phyloP scores from a whole-genome alignment of 2,797 vertebrate species.

The Phrynocephalus forsythii region DNA sequence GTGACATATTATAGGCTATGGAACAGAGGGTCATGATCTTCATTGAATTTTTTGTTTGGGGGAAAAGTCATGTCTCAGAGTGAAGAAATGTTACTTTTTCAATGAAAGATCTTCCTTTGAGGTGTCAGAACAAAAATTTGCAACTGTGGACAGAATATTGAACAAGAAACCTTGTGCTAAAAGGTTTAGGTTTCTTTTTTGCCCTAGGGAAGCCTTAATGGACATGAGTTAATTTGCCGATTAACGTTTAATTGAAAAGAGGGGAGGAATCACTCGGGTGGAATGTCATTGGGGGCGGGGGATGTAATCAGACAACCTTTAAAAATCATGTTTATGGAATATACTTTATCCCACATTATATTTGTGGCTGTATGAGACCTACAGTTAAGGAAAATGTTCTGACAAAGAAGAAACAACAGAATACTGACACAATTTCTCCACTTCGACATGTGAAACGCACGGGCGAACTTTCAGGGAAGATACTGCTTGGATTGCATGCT shows the following conservation, averaged over 20 bases:
- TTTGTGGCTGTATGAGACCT: not conserved
- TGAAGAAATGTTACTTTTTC: not conserved
- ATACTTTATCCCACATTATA: not conserved
- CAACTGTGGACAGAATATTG: not conserved
- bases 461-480: not conserved
- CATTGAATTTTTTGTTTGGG: not conserved
- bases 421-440: not conserved
- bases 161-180: not conserved
- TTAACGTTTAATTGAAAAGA: constrained; percentile 21
- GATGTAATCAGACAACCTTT: not conserved
- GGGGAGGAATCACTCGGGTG: not conserved
- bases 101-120: not conserved
- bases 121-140: not conserved
- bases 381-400: not conserved
- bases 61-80: not conserved
- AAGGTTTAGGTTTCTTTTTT: not conserved
- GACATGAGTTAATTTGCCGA: constrained; percentile 14
- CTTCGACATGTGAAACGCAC: not conserved
- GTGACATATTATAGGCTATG: not conserved
- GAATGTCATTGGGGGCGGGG: not conserved
- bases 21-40: not conserved
- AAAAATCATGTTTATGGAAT: not conserved
- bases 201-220: not conserved
- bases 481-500: not conserved
- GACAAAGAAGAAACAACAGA: not conserved